Evolutionary conservation across 2,113 vertebrate genomes (phyloP).

Genomic region (Scartelaos histophorus): DNA sequence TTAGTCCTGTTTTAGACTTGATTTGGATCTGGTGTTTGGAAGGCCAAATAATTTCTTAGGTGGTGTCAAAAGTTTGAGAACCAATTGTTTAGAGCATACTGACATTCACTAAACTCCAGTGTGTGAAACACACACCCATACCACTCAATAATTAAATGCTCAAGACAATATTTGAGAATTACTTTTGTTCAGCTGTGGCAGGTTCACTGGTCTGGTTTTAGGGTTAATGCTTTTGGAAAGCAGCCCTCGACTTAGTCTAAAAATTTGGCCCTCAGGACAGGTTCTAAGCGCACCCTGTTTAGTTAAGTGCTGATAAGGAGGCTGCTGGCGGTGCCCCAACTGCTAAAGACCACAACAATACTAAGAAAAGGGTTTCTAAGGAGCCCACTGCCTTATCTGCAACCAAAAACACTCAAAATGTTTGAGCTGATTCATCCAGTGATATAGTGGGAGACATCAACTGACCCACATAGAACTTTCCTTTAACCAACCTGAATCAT

Average conservation of each 20-base stretch:
- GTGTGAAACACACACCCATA: too few species aligned
- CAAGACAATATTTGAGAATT: too few species aligned
- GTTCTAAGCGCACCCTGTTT: constrained; percentile 44
- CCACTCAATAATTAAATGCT: too few species aligned
- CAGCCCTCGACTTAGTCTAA: constrained; percentile 39
- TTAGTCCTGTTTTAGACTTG: too few species aligned
- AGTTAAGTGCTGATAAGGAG: constrained; percentile 68
- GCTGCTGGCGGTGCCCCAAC: constrained; percentile 49
- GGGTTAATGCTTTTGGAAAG: constrained; percentile 31
- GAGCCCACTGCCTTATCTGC: constrained; percentile 34
- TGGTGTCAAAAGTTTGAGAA: too few species aligned
- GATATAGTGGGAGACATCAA: constrained; percentile 13
- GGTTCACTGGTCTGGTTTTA: constrained; percentile 21
- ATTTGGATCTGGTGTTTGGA: too few species aligned
- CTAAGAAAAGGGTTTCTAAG: constrained; percentile 45
- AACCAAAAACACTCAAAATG: constrained; percentile 42
- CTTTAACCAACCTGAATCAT: not conserved
- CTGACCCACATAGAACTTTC: constrained; percentile 4
- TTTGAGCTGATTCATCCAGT: constrained; percentile 44
- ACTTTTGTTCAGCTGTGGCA: constrained; percentile 18
- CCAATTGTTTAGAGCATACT: not conserved
- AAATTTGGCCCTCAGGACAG: constrained; percentile 56
- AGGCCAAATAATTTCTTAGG: too few species aligned
- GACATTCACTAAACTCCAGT: not conserved
- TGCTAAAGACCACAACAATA: constrained; percentile 49